Conservation (phyloP, 2,888 invertebrate genomes). For the Luffia ferchaultella region DNA sequence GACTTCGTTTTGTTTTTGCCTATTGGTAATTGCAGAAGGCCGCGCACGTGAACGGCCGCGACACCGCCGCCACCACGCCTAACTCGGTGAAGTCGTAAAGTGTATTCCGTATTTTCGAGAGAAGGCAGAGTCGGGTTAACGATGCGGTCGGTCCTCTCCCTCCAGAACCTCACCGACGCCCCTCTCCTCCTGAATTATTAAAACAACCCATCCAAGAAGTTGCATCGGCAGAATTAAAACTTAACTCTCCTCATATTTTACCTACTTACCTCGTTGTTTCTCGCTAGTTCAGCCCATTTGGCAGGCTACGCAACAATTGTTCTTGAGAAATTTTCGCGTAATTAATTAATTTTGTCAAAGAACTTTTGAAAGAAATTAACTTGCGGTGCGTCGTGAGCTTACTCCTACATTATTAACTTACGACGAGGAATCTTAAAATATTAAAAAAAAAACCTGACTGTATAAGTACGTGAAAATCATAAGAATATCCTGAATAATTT, state of each 20-base stretch:
- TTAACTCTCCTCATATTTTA: conserved; percentile 49
- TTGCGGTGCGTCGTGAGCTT: no score
- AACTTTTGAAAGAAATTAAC: no score
- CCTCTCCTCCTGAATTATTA: conserved; percentile 44
- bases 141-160: conserved; percentile 2
- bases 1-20: no score
- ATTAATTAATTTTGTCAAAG: background rate
- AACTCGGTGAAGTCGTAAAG: conserved; percentile 2
- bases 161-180: conserved; percentile 2
- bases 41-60: background rate
- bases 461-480: no score
- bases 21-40: background rate
- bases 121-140: conserved; percentile 5
- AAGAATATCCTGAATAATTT: no score
- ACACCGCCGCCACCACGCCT: background rate
- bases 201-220: conserved; percentile 48
- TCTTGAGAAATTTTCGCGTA: background rate
- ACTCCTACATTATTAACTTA: no score
- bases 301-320: background rate
- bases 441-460: no score
- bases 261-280: conserved; percentile 25
- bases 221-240: conserved; percentile 58
- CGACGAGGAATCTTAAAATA: no score
- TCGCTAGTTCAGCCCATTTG: background rate
- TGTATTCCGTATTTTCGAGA: conserved; percentile 3